phyloP scores from a whole-genome alignment of 2,113 vertebrate species.

The Callipepla californica region DNA sequence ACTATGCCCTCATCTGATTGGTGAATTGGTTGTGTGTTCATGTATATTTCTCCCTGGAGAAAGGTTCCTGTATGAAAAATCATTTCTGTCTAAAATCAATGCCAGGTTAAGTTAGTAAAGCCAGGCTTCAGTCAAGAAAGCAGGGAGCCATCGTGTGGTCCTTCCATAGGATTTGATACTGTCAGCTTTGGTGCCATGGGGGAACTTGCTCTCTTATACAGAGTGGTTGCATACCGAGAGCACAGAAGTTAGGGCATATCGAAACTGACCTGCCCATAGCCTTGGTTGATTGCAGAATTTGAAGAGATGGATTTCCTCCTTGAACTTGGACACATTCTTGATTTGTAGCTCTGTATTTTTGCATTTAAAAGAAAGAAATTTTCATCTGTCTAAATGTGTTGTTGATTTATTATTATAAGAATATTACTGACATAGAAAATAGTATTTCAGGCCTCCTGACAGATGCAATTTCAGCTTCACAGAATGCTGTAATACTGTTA shows the following conservation, averaged over 20 bases:
- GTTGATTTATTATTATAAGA: neutral
- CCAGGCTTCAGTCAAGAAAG: neutral
- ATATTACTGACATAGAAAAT: neutral
- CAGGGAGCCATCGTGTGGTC: neutral
- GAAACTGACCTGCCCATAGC: neutral
- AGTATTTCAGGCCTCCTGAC: neutral
- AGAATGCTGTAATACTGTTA: neutral
- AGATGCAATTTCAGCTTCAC: neutral
- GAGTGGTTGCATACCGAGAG: neutral
- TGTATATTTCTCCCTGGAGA: neutral
- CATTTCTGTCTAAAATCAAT: neutral
- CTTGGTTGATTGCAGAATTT: neutral
- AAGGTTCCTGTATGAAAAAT: neutral
- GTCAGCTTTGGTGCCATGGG: neutral
- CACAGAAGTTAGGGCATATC: neutral
- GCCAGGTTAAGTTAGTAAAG: neutral
- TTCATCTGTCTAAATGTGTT: neutral
- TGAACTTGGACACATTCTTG: neutral
- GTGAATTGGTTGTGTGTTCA: neutral
- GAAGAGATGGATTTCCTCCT: neutral
- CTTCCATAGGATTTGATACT: neutral
- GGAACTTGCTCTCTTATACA: neutral
- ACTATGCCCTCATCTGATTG: neutral
- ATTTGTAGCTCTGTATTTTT: neutral
- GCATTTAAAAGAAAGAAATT: neutral